A percentile compares a stretch with the other conserved stretches of the same genome.
Conservation (phyloP, 2,888 invertebrate species). For the Branchinecta sandiegonensis region DNA sequence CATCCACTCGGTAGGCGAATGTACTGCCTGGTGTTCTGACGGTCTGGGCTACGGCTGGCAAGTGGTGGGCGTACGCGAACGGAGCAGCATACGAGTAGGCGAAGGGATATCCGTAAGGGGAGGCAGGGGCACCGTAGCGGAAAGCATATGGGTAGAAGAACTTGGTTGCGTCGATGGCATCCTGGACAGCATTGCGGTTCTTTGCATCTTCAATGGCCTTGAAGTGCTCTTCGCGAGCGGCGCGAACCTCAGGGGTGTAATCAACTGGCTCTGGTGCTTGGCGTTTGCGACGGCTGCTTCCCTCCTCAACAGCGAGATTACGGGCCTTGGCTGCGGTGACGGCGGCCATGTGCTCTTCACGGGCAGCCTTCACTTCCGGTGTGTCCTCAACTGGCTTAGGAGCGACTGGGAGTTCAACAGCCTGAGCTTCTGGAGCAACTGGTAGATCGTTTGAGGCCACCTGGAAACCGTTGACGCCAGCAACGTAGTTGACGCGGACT, state of each 20-base stretch:
- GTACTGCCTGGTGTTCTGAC: too few relatives aligned
- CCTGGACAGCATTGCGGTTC: too few relatives aligned
- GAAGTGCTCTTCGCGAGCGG: conserved; percentile 18
- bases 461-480: conserved; percentile 36
- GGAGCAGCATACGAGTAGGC: too few relatives aligned
- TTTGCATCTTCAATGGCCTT: neutral
- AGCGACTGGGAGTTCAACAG: neutral
- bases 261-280: too few relatives aligned
- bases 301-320: neutral
- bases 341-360: conserved; percentile 18
- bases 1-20: too few relatives aligned
- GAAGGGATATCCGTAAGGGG: too few relatives aligned
- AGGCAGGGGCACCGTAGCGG: too few relatives aligned
- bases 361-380: conserved; percentile 18
- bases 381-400: conserved; percentile 18
- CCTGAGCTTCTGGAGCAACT: conserved; percentile 18
- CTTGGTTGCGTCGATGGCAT: too few relatives aligned
- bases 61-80: too few relatives aligned
- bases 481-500: conserved; percentile 36
- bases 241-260: conserved; percentile 20
- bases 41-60: too few relatives aligned
- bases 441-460: conserved; percentile 37
- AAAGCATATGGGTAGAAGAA: too few relatives aligned
- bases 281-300: conserved; percentile 17
- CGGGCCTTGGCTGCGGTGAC: conserved; percentile 16